Conservation (phyloP, 2,888 invertebrate genomes). For the Eueremaeus valkanovi region DNA sequence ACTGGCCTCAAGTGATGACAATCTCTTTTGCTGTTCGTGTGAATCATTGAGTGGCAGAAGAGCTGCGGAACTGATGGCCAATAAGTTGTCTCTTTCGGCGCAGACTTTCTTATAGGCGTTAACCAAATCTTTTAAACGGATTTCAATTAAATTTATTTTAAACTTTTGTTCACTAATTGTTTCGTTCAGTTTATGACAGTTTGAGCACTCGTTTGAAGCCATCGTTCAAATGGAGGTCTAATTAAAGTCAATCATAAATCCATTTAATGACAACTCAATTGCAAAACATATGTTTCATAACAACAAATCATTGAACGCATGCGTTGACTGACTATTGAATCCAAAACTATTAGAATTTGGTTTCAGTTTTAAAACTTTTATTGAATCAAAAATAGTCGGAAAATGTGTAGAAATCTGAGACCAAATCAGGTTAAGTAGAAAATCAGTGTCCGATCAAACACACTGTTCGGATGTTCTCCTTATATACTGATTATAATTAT, state of each 20-base stretch:
- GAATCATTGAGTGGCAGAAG: background rate
- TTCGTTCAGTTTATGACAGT: conserved; percentile 8
- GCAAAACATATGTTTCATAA: background rate
- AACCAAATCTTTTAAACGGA: conserved; percentile 39
- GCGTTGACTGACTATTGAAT: background rate
- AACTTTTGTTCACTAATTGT: conserved; percentile 35
- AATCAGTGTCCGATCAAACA: no score
- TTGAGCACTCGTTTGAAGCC: conserved; percentile 23
- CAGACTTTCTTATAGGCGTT: conserved; percentile 39
- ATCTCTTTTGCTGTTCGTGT: conserved; percentile 37
- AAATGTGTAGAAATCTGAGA: no score
- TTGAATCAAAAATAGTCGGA: no score
- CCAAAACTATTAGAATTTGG: background rate
- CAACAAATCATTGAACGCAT: background rate
- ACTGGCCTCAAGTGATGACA: conserved; percentile 35
- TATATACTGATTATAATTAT: no score
- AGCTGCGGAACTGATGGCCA: conserved; percentile 11
- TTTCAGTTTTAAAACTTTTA: background rate
- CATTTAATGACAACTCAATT: background rate
- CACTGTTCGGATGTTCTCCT: no score
- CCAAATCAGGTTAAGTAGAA: no score
- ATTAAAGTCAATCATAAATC: background rate
- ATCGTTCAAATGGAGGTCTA: background rate
- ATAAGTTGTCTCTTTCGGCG: conserved; percentile 36
- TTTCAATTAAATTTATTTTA: conserved; percentile 39